phyloP scores from a whole-genome alignment of 1,140 invertebrate species.

The Solen grandis region DNA sequence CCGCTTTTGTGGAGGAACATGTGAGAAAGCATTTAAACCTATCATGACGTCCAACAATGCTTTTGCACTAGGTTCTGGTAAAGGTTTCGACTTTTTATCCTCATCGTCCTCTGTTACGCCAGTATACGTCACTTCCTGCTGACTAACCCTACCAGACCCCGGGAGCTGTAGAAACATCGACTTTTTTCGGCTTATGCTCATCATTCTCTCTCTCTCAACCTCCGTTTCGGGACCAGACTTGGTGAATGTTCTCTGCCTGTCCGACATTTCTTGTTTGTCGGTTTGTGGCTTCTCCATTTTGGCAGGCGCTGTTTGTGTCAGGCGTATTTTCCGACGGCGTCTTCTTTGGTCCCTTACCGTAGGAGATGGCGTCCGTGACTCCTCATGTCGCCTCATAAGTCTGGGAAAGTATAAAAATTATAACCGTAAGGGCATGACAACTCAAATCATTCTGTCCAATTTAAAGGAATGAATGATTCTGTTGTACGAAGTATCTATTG shows the following conservation, averaged over 20 bases:
- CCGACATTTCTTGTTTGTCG: background rate
- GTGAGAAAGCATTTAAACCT: constrained; percentile 40
- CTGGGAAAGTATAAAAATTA: no score
- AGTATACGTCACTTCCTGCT: background rate
- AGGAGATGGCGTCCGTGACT: background rate
- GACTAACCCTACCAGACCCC: constrained; percentile 10
- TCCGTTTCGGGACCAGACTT: constrained; percentile 49
- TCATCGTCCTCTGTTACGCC: background rate
- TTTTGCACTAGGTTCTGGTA: constrained; percentile 26
- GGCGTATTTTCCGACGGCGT: constrained; percentile 17
- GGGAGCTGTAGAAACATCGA: constrained; percentile 41
- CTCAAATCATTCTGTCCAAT: no score
- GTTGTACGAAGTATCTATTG: no score
- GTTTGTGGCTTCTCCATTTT: background rate
- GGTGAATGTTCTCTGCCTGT: background rate
- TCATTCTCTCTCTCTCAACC: constrained; percentile 37
- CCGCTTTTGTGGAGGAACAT: background rate
- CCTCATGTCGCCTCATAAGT: constrained; percentile 10
- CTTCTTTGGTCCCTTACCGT: background rate
- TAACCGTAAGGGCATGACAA: no score
- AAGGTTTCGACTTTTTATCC: background rate
- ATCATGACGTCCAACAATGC: constrained; percentile 48
- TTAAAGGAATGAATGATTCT: no score
- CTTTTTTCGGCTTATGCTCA: constrained; percentile 25
- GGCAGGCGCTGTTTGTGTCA: constrained; percentile 31